phyloP scores from a whole-genome alignment of 2,113 vertebrate species.

The Nothoprocta perdicaria region DNA sequence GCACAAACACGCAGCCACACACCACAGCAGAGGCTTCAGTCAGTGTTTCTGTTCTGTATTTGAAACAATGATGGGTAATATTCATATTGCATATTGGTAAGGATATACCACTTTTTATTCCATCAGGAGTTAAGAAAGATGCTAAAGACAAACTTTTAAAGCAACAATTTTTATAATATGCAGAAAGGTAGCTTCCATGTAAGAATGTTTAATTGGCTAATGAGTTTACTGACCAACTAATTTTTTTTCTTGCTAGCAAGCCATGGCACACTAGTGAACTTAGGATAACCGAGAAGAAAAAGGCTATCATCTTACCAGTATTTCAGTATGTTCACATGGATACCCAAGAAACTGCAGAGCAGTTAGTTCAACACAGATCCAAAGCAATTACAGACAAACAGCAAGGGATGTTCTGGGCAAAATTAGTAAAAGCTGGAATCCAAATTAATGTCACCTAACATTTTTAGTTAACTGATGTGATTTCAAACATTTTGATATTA shows the following conservation, averaged over 20 bases:
- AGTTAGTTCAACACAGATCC: background rate
- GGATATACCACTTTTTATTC: background rate
- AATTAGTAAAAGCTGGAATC: background rate
- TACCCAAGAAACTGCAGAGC: background rate
- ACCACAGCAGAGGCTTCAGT: background rate
- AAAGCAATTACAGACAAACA: background rate
- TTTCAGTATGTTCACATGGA: background rate
- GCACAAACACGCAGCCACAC: background rate
- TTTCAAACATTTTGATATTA: background rate
- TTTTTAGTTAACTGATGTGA: background rate
- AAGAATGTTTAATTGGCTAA: conserved; percentile 43
- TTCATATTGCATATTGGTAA: background rate
- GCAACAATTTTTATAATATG: conserved; percentile 28
- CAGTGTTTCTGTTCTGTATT: background rate
- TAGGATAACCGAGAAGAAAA: background rate
- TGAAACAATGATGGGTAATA: background rate
- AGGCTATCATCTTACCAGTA: background rate
- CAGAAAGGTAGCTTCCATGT: background rate
- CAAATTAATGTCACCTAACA: background rate
- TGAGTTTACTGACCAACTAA: background rate
- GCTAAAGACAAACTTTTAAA: conserved; percentile 2
- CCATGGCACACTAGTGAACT: background rate
- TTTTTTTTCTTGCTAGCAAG: conserved; percentile 9
- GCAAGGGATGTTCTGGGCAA: background rate
- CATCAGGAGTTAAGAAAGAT: conserved; percentile 37